Conservation (phyloP, 2,113 vertebrate genomes). For the Chlorocebus sabaeus region DNA sequence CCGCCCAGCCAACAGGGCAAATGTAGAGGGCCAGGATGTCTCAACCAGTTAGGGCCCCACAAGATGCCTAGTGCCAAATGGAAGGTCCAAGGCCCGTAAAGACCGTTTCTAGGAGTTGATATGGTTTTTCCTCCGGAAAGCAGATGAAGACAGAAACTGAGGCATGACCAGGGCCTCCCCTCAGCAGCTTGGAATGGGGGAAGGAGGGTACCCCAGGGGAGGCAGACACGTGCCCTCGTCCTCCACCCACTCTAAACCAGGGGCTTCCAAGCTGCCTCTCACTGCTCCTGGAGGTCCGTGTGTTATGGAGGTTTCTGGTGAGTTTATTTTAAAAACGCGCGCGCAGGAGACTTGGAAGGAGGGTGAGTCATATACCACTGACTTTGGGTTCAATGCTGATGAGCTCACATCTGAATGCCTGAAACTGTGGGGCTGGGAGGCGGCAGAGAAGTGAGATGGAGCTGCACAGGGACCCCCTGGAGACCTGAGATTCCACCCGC, state of each 20-base stretch:
- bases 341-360: neutral
- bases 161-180: neutral
- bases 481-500: neutral
- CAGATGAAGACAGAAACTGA: neutral
- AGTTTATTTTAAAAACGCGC: constrained; percentile 11
- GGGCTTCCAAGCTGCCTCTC: constrained; percentile 28
- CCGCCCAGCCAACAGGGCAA: neutral
- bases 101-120: neutral
- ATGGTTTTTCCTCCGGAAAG: neutral
- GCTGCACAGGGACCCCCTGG: neutral
- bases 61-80: rapidly evolving
- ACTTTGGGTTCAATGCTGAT: neutral
- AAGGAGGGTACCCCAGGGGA: neutral
- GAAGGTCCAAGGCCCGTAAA: neutral
- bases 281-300: constrained; percentile 70
- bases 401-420: constrained; percentile 33
- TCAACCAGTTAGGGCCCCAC: neutral
- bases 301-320: constrained; percentile 42
- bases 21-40: neutral
- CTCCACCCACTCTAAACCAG: neutral
- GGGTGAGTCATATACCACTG: neutral
- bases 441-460: neutral
- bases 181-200: neutral
- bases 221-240: neutral
- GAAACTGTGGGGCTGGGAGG: neutral